These are phyloP conservation scores for Amphipoea lucens DNA, from an alignment of 2,888 invertebrate genomes.

Conservation along the genomic window DNA sequence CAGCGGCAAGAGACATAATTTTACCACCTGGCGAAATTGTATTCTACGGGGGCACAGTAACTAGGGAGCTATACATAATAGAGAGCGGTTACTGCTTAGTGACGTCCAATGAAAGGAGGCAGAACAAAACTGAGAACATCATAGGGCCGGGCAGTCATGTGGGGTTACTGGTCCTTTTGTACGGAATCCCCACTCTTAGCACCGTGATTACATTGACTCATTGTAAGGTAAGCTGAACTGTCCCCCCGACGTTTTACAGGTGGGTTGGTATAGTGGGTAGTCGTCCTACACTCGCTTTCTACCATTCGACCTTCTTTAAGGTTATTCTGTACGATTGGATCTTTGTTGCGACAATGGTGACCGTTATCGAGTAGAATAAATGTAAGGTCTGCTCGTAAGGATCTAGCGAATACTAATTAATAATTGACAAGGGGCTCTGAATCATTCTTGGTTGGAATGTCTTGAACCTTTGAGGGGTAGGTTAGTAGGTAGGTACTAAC, in stretches of 20 bases:
- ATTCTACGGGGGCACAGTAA: constrained; percentile 88
- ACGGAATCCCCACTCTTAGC: constrained; percentile 86
- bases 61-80: constrained; percentile 88
- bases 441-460: background rate
- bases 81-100: constrained; percentile 88
- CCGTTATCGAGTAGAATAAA: constrained; percentile 24
- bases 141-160: constrained; percentile 87
- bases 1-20: constrained; percentile 85
- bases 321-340: constrained; percentile 24
- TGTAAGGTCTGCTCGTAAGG: background rate
- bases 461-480: background rate
- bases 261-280: constrained; percentile 47
- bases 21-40: constrained; percentile 89
- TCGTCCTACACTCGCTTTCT: constrained; percentile 50
- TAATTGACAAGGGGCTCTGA: background rate
- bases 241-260: constrained; percentile 36
- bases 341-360: constrained; percentile 35
- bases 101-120: constrained; percentile 79
- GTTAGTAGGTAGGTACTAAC: background rate
- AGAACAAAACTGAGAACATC: constrained; percentile 77
- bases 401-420: background rate
- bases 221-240: constrained; percentile 83
- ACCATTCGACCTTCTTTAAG: constrained; percentile 47
- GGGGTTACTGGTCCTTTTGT: constrained; percentile 86
- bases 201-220: constrained; percentile 88